These are phyloP conservation scores for Nemotelus nigrinus DNA, from an alignment of 2,888 invertebrate genomes.

Conservation along the genomic window DNA sequence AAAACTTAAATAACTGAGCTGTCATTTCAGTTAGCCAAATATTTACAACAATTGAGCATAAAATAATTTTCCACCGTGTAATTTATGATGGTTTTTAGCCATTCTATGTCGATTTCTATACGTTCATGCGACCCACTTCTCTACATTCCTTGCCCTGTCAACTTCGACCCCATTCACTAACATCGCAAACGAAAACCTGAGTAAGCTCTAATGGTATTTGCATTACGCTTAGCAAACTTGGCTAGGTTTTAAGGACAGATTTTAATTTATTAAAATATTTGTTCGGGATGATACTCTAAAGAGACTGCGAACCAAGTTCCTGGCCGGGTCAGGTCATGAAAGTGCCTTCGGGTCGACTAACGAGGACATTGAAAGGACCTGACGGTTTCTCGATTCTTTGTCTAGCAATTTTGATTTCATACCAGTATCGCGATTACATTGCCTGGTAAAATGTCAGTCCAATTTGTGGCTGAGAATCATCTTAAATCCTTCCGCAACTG, in stretches of 20 bases:
- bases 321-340: background rate
- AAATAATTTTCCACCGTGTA: too few species aligned
- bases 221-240: constrained; percentile 50
- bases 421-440: background rate
- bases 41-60: too few species aligned
- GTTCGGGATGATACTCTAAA: constrained; percentile 42
- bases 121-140: too few species aligned
- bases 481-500: too few species aligned
- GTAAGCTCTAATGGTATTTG: constrained; percentile 54
- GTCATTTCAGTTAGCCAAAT: too few species aligned
- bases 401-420: background rate
- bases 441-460: background rate
- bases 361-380: background rate
- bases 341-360: background rate
- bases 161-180: background rate
- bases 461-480: too few species aligned
- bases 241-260: constrained; percentile 53
- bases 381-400: background rate
- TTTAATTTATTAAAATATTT: constrained; percentile 56
- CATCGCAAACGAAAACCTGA: constrained; percentile 41
- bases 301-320: background rate
- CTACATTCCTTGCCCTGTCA: background rate
- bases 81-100: too few species aligned
- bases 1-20: too few species aligned
- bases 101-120: too few species aligned